These are phyloP conservation scores for Patagioenas fasciata DNA, from an alignment of 2,113 vertebrate genomes.

Conservation along the genomic window DNA sequence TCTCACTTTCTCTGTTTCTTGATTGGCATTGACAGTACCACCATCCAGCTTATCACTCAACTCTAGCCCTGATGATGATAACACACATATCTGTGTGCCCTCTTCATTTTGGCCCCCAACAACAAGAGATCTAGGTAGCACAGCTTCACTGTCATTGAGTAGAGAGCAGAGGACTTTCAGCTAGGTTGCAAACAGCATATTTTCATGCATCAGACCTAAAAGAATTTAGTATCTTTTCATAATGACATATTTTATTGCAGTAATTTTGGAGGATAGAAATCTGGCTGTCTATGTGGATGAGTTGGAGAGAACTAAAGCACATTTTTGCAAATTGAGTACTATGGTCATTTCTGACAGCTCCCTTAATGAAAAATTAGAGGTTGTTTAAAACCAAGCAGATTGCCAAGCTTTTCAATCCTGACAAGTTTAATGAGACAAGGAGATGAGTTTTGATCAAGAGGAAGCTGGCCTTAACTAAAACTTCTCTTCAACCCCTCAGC, in stretches of 20 bases:
- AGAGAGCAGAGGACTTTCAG: not conserved
- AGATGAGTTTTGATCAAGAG: not conserved
- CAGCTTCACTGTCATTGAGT: not conserved
- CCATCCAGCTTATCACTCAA: not conserved
- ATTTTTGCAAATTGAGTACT: not conserved
- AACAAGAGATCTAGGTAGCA: not conserved
- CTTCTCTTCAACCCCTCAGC: not conserved
- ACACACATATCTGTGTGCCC: not conserved
- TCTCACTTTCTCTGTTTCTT: not conserved
- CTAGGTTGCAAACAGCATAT: not conserved
- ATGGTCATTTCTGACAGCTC: not conserved
- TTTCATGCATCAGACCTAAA: not conserved
- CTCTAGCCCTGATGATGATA: not conserved
- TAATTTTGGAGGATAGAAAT: conserved; percentile 1
- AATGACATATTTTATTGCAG: not conserved
- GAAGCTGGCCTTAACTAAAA: not conserved
- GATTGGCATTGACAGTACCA: conserved; percentile 1
- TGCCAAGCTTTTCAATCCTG: not conserved
- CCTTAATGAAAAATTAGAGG: not conserved
- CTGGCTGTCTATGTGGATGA: not conserved
- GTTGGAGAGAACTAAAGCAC: not conserved
- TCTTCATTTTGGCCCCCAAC: not conserved
- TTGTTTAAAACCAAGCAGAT: not conserved
- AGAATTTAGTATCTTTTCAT: not conserved
- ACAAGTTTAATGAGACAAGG: not conserved